phyloP scores from a whole-genome alignment of 2,113 vertebrate species.

The Elachura formosa region DNA sequence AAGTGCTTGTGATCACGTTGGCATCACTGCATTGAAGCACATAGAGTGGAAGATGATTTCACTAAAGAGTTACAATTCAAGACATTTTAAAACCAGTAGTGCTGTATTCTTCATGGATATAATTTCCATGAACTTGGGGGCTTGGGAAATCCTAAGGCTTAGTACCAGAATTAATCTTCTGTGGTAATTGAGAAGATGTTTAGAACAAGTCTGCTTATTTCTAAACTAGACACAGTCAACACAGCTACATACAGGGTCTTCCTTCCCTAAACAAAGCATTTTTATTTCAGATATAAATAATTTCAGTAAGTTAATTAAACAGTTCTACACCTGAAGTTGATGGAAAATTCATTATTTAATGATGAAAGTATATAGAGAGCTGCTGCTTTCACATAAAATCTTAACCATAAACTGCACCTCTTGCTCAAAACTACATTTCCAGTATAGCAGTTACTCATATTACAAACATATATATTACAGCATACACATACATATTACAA shows the following conservation, averaged over 20 bases:
- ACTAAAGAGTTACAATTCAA: background rate
- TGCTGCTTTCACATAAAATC: background rate
- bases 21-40: background rate
- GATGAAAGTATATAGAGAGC: background rate
- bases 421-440: background rate
- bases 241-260: accelerated
- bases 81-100: background rate
- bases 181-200: background rate
- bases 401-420: background rate
- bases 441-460: background rate
- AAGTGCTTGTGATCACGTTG: background rate
- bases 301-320: background rate
- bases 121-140: background rate
- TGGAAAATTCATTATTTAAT: background rate
- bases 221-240: background rate
- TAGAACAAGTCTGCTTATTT: background rate
- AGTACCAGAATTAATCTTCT: background rate
- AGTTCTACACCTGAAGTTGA: background rate
- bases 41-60: background rate
- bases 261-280: background rate
- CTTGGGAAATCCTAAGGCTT: background rate
- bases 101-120: background rate
- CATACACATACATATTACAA: too few species aligned
- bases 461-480: too few species aligned
- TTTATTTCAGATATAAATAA: background rate